A percentile compares a stretch with the other conserved stretches of the same genome.
Evolutionary conservation across 1,140 invertebrate genomes (phyloP).

Genomic region (honey bee (Apis mellifera)): Amel_HAv3.1 CM009944.2:3966001-3966500

Average conservation of each 20-base stretch:
- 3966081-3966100: background rate
- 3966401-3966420: slow-evolving; percentile 44
- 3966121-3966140: background rate
- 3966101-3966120: background rate
- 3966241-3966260: slow-evolving; percentile 36
- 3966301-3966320: slow-evolving; percentile 39
- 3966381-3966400: slow-evolving; percentile 47
- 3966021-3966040: too few species aligned
- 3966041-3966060: too few species aligned
- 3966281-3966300: slow-evolving; percentile 20
- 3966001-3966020: too few species aligned
- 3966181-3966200: background rate
- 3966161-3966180: background rate
- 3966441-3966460: background rate
- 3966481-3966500: slow-evolving; percentile 24
- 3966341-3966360: slow-evolving; percentile 16
- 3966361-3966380: slow-evolving; percentile 47
- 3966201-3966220: background rate
- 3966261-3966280: slow-evolving; percentile 18
- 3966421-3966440: too few species aligned
- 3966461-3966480: slow-evolving; percentile 39
- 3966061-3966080: too few species aligned
- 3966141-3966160: background rate
- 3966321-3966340: slow-evolving; percentile 41
- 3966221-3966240: background rate